Evolutionary conservation across 2,113 vertebrate genomes (phyloP).

Genomic region (Rhinichthys klamathensis): DNA sequence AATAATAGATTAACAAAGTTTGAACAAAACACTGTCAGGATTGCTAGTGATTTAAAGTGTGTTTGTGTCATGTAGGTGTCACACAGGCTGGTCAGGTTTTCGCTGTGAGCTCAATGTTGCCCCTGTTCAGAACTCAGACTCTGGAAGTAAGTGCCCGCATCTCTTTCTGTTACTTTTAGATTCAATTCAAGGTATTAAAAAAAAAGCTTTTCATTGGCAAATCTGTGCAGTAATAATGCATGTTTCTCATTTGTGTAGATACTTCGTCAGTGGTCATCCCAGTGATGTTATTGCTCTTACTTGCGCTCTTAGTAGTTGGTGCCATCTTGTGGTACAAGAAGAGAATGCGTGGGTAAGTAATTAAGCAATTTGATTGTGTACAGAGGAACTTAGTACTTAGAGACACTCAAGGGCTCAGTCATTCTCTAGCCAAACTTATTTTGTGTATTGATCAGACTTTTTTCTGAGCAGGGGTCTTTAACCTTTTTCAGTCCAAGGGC

Average conservation of each 20-base stretch:
- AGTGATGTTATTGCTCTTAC: conserved; percentile 82
- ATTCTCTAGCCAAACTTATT: background rate
- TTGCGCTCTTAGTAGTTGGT: conserved; percentile 81
- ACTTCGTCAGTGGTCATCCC: conserved; percentile 85
- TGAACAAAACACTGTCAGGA: background rate
- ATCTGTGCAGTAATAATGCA: background rate
- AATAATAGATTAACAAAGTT: background rate
- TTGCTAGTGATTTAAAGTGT: background rate
- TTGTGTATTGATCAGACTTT: background rate
- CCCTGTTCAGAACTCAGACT: conserved; percentile 49
- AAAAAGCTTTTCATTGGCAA: background rate
- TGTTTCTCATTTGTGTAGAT: conserved; percentile 66
- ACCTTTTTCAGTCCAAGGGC: background rate
- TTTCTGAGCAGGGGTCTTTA: conserved; percentile 7
- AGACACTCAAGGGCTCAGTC: background rate
- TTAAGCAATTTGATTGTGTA: background rate
- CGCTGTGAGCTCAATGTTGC: conserved; percentile 66
- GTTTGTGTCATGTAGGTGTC: conserved; percentile 68
- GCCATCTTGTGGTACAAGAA: conserved; percentile 91
- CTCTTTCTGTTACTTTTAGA: background rate
- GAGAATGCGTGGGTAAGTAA: conserved; percentile 90
- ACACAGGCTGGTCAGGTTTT: conserved; percentile 69
- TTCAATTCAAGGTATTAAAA: background rate
- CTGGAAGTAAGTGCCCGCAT: conserved; percentile 67
- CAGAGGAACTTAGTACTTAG: background rate